These are phyloP conservation scores for Dryas iulia DNA, from an alignment of 1,140 invertebrate genomes.

Conservation along the genomic window DNA sequence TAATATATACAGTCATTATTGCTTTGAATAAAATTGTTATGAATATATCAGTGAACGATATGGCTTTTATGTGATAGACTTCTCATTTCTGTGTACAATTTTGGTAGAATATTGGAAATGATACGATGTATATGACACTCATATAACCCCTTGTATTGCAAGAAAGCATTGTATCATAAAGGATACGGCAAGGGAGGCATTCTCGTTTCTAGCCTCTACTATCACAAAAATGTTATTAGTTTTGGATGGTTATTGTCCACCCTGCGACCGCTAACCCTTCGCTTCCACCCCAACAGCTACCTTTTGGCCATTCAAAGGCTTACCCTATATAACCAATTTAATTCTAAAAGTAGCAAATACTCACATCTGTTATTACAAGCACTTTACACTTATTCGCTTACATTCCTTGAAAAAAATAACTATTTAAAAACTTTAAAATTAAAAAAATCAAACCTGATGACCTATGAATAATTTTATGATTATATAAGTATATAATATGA, in stretches of 20 bases:
- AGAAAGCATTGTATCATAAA: conserved; percentile 64
- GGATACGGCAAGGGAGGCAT: conserved; percentile 55
- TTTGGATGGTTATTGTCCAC: conserved; percentile 71
- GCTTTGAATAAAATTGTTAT: neutral
- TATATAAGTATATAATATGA: neutral
- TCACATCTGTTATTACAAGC: neutral
- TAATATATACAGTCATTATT: neutral
- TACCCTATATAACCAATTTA: conserved; percentile 41
- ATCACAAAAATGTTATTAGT: conserved; percentile 79
- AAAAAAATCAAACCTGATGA: no score
- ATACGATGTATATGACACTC: conserved; percentile 41
- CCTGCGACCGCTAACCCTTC: conserved; percentile 54
- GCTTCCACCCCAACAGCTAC: conserved; percentile 49
- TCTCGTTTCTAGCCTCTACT: conserved; percentile 55
- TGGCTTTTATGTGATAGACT: neutral
- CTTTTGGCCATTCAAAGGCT: conserved; percentile 40
- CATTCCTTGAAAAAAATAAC: no score
- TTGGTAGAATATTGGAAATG: conserved; percentile 35
- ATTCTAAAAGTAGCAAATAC: conserved; percentile 27
- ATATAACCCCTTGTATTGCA: conserved; percentile 50
- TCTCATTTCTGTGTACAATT: conserved; percentile 8
- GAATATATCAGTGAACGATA: neutral
- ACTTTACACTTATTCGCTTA: neutral
- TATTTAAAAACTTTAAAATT: no score
- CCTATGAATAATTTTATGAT: no score